Conservation (phyloP, 1,140 invertebrate genomes). For the Brachionus sp. region DNA sequence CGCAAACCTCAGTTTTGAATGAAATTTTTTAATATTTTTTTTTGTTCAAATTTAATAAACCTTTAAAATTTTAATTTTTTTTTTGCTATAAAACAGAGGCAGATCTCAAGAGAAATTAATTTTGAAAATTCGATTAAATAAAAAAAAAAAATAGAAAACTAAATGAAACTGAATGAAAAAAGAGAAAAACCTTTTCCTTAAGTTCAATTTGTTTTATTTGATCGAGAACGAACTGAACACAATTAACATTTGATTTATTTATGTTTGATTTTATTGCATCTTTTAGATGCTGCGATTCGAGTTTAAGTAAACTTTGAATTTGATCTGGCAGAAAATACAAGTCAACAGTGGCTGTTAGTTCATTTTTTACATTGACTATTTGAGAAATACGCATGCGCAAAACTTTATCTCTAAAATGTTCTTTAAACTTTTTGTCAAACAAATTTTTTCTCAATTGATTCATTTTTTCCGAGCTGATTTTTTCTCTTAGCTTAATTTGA, state of each 20-base stretch:
- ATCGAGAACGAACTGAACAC: neutral
- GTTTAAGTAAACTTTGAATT: neutral
- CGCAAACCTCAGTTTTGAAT: neutral
- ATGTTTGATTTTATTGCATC: neutral
- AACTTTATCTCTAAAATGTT: neutral
- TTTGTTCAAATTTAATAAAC: no score
- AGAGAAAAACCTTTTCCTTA: neutral
- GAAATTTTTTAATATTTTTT: no score
- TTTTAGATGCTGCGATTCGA: neutral
- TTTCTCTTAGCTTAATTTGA: constrained; percentile 25
- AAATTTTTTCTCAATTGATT: neutral
- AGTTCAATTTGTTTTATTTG: neutral
- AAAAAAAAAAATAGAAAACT: no score
- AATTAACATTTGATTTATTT: neutral
- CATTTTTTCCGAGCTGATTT: neutral
- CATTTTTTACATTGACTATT: constrained; percentile 29
- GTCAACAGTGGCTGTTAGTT: constrained; percentile 9
- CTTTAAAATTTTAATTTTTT: no score
- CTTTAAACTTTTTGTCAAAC: constrained; percentile 15
- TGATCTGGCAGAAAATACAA: constrained; percentile 15
- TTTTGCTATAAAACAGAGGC: no score
- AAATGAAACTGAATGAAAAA: neutral
- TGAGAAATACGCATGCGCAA: neutral
- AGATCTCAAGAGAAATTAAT: no score
- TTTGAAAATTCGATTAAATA: no score